Conservation (phyloP, 1,140 invertebrate species). For the Cherax quadricarinatus region DNA sequence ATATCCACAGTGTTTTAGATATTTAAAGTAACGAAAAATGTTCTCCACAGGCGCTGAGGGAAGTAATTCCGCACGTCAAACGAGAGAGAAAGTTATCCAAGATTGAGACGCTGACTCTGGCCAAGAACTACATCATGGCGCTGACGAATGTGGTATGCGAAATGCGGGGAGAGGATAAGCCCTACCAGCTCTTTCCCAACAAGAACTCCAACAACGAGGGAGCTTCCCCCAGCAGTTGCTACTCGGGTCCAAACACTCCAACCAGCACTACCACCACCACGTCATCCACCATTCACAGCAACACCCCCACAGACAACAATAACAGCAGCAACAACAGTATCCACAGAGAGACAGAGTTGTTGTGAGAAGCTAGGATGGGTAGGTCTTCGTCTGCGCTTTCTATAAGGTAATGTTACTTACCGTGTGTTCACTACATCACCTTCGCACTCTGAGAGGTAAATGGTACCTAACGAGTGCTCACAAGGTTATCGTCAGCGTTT, state of each 20-base stretch:
- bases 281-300: neutral
- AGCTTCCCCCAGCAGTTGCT: conserved; percentile 33
- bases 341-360: neutral
- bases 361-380: too few relatives aligned
- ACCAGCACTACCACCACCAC: conserved; percentile 20
- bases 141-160: conserved; percentile 91
- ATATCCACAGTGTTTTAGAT: too few relatives aligned
- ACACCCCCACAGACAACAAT: neutral
- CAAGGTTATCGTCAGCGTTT: too few relatives aligned
- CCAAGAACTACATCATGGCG: conserved; percentile 93
- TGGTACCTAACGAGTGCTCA: too few relatives aligned
- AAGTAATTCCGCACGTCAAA: conserved; percentile 91
- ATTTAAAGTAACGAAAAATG: too few relatives aligned
- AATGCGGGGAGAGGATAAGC: conserved; percentile 83
- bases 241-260: neutral
- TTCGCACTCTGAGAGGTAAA: too few relatives aligned
- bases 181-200: conserved; percentile 78
- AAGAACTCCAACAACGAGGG: neutral
- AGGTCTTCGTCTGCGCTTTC: too few relatives aligned
- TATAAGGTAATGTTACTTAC: too few relatives aligned
- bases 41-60: conserved; percentile 83
- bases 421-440: too few relatives aligned
- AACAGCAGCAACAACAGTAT: neutral
- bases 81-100: conserved; percentile 90
- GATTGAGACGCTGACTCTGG: conserved; percentile 91